Conservation (phyloP, 2,888 invertebrate species). For the Drosophila multiciliata region DNA sequence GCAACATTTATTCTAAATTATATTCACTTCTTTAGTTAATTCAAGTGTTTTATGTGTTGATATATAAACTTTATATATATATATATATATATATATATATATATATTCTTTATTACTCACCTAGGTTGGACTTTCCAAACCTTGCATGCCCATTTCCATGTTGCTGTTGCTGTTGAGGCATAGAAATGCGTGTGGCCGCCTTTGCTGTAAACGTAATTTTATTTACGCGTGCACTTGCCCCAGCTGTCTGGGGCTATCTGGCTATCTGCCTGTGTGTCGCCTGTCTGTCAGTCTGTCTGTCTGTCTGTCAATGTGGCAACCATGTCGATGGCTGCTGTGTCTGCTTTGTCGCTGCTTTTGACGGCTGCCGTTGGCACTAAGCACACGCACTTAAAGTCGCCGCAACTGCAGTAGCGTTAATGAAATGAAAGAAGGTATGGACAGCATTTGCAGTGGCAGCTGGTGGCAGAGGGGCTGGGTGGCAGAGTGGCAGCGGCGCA, state of each 20-base stretch:
- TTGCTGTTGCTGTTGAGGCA: conserved; percentile 2
- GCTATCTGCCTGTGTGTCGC: conserved; percentile 62
- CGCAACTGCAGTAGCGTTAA: conserved; percentile 64
- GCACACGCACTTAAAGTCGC: conserved; percentile 74
- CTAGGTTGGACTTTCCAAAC: neutral
- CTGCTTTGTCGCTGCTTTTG: conserved; percentile 64
- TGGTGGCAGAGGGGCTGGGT: neutral
- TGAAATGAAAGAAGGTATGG: conserved; percentile 21
- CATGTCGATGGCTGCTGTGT: conserved; percentile 36
- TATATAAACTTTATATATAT: too few species aligned
- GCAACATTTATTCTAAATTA: neutral
- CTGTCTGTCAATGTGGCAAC: conserved; percentile 68
- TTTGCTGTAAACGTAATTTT: conserved; percentile 73
- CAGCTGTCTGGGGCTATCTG: conserved; percentile 57
- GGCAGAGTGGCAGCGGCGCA: neutral
- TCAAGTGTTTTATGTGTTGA: too few species aligned
- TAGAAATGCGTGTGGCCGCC: conserved; percentile 69
- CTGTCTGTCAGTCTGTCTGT: conserved; percentile 65
- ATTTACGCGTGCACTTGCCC: conserved; percentile 71
- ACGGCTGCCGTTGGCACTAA: conserved; percentile 77
- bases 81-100: neutral
- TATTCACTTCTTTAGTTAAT: too few species aligned
- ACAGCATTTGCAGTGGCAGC: neutral
- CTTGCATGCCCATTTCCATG: conserved; percentile 18
- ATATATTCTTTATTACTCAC: neutral